These are phyloP conservation scores for Gymnocheta viridis DNA, from an alignment of 2,888 invertebrate genomes.

Conservation along the genomic window DNA sequence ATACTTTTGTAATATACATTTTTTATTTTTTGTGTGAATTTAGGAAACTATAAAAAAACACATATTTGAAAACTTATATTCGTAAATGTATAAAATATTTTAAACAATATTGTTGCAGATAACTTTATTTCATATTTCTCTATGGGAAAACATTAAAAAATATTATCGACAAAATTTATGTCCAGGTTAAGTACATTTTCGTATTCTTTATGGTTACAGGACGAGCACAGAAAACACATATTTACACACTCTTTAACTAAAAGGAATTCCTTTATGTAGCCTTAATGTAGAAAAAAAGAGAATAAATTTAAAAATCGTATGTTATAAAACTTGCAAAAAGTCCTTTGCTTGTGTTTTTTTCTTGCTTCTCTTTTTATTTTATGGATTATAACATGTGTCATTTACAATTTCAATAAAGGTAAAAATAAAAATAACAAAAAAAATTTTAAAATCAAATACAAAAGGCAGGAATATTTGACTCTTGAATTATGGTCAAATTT, in stretches of 20 bases:
- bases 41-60: slow-evolving; percentile 62
- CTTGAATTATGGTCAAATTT: slow-evolving; percentile 61
- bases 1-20: neutral
- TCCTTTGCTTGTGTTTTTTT: too few species aligned
- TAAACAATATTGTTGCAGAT: slow-evolving; percentile 45
- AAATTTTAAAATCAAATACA: slow-evolving; percentile 18
- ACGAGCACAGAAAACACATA: slow-evolving; percentile 20
- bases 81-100: slow-evolving; percentile 37
- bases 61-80: slow-evolving; percentile 25
- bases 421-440: slow-evolving; percentile 39
- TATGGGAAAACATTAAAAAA: slow-evolving; percentile 64
- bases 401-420: slow-evolving; percentile 68
- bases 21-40: slow-evolving; percentile 48
- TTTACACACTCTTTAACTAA: neutral
- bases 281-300: neutral
- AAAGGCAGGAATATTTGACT: slow-evolving; percentile 57
- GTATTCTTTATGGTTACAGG: slow-evolving; percentile 57
- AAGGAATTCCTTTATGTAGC: slow-evolving; percentile 56
- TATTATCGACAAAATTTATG: slow-evolving; percentile 67
- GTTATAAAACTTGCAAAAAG: slow-evolving; percentile 26
- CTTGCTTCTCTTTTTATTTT: slow-evolving; percentile 6
- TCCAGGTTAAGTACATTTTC: slow-evolving; percentile 65
- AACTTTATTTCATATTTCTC: slow-evolving; percentile 44
- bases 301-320: slow-evolving; percentile 48
- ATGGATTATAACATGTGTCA: slow-evolving; percentile 66